Base-by-base conservation (phyloP, 2,888 invertebrate species). In the Sarcophaga rosellei region DNA sequence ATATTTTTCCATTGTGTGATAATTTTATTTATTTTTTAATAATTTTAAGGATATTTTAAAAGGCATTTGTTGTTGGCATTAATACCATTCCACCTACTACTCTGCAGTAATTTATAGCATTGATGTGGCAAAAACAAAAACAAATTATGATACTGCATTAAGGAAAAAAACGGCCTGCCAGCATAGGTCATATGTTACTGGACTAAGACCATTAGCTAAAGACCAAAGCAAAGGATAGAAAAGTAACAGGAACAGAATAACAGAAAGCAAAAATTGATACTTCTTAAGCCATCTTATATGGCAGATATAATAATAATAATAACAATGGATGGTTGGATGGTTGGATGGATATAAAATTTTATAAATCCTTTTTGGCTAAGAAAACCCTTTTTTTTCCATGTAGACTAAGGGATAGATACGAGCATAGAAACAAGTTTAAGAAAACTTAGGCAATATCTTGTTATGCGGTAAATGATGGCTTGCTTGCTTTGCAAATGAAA, bases 271-370 rank as follows among this genome's bases (percentile, higher is more conserved):
- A 70, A 25, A 25, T 57, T 25, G 53, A 53, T 70, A 70, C 53
- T 70, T n/a, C 6, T 15, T 15, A 10, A 35, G 35, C 35, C 8
- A 35, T 35, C 15, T 5, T 62, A 12, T 62, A 62, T 17, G 17
- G 21, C n/a, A 68, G 17, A 68, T 47, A 68, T 47, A 47, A 23
- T 47, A 3, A 25, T 70, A 70, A 70, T 53, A 70, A 53, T 57
- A 70, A 57, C 25, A 57, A 35, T 35, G 35, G 35, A 8, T 35
- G 35, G 35, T n/a, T n/a, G n/a, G n/a, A n/a, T n/a, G n/a, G n/a
- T n/a, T n/a, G n/a, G n/a, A n/a, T n/a, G n/a, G 35, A 23, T 11
- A 25, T 53, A 57, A 57, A 57, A 70, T 70, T 68, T 15, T 57
- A 57, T 70, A 57, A 23, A 53, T 47, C 53, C 53, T 25, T 70